These are phyloP conservation scores for Pyrocephalus nanus DNA, from an alignment of 2,797 vertebrate species.

Conservation along the genomic window DNA sequence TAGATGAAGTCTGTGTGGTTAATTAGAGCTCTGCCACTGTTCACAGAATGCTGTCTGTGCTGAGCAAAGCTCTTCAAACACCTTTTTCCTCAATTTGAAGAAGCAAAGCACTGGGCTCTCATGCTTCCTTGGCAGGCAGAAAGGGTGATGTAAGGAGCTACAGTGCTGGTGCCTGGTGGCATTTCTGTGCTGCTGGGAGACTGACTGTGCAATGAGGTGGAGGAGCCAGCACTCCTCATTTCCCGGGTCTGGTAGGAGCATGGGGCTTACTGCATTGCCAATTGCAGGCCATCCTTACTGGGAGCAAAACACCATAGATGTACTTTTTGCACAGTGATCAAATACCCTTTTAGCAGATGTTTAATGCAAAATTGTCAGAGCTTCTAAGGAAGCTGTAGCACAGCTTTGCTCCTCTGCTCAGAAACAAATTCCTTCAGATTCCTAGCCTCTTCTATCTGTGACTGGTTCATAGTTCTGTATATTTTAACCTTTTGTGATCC, in stretches of 20 bases:
- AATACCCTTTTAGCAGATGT: neutral
- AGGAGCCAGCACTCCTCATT: neutral
- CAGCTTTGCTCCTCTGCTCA: neutral
- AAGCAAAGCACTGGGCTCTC: neutral
- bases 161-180: neutral
- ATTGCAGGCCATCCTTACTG: neutral
- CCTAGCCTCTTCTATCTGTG: neutral
- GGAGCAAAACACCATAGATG: neutral
- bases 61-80: constrained; percentile 38
- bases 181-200: constrained; percentile 15
- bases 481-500: neutral
- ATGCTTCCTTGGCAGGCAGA: neutral
- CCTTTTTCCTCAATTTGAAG: constrained; percentile 19
- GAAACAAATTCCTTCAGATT: neutral
- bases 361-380: neutral
- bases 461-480: neutral
- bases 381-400: neutral
- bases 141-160: neutral
- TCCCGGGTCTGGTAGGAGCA: neutral
- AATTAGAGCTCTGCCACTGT: constrained; percentile 42
- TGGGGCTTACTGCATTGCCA: neutral
- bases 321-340: neutral
- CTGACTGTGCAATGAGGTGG: neutral
- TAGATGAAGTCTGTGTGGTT: constrained; percentile 51
- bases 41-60: constrained; percentile 34